These are phyloP conservation scores for Myrmophylax atrothorax DNA, from an alignment of 2,113 vertebrate species.

Conservation along the genomic window DNA sequence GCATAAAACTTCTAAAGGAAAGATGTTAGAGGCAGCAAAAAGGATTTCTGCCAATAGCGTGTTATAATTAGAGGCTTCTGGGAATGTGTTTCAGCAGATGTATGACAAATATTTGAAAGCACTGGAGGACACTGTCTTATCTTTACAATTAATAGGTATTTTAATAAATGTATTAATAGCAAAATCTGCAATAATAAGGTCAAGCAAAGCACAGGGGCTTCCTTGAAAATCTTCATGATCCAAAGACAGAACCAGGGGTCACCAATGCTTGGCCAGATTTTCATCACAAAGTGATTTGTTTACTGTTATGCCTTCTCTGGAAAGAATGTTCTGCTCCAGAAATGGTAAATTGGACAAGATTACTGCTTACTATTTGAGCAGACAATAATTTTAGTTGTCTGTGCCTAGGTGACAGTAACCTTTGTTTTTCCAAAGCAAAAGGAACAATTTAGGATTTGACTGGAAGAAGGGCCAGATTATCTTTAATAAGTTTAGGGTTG, in stretches of 20 bases:
- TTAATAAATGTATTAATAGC: neutral
- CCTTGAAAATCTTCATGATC: neutral
- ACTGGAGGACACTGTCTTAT: neutral
- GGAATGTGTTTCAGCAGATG: neutral
- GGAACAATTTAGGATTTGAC: neutral
- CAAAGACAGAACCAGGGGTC: neutral
- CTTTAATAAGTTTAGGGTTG: neutral
- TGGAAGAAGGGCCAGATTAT: neutral
- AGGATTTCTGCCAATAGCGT: neutral
- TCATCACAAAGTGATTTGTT: neutral
- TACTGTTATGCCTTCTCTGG: neutral
- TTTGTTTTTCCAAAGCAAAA: neutral
- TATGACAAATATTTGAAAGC: conserved; percentile 11
- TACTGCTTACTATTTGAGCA: neutral
- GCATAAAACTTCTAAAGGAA: neutral
- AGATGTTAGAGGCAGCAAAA: neutral
- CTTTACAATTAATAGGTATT: neutral
- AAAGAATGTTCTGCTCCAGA: neutral
- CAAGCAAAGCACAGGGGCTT: neutral
- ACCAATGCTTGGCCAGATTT: neutral
- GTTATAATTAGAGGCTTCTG: neutral
- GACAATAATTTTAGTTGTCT: neutral
- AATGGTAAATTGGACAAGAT: neutral
- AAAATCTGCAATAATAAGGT: neutral
- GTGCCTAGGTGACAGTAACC: neutral